These are phyloP conservation scores for Caenorhabditis inopinata DNA, from an alignment of 1,140 invertebrate genomes.

Conservation along the genomic window DNA sequence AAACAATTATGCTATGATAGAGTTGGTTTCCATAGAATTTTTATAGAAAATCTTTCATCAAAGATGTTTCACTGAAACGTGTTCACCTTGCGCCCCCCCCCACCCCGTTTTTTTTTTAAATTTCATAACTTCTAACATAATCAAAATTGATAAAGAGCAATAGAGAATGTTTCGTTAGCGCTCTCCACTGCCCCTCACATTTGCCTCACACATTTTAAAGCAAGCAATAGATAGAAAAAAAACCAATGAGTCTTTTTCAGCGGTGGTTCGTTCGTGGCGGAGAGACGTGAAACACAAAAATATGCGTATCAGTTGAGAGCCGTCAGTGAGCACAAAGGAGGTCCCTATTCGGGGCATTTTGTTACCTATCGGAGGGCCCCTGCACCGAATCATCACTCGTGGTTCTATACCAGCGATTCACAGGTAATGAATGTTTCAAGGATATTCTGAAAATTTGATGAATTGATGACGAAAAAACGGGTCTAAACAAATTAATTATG, in stretches of 20 bases:
- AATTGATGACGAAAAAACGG: not conserved
- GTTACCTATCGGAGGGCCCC: constrained; percentile 37
- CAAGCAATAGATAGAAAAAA: too few relatives aligned
- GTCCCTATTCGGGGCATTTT: constrained; percentile 40
- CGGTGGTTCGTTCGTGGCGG: constrained; percentile 44
- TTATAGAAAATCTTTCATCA: not conserved
- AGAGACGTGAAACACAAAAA: not conserved
- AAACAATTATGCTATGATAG: not conserved
- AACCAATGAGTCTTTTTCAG: constrained; percentile 16
- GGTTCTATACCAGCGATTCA: constrained; percentile 39
- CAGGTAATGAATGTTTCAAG: not conserved
- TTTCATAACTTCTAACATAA: too few relatives aligned
- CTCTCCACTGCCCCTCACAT: not conserved
- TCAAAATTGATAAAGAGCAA: too few relatives aligned
- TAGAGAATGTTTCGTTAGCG: too few relatives aligned
- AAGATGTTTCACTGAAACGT: too few relatives aligned
- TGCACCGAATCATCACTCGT: constrained; percentile 1
- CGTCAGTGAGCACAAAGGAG: constrained; percentile 42
- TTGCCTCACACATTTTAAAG: not conserved
- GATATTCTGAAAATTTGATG: not conserved
- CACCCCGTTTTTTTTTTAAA: too few relatives aligned
- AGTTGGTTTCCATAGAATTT: too few relatives aligned
- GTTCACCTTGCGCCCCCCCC: too few relatives aligned
- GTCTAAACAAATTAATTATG: too few relatives aligned
- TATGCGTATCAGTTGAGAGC: constrained; percentile 43